A percentile compares a stretch with the other conserved stretches of the same genome.
phyloP scores from a whole-genome alignment of 2,888 invertebrate genomes.

The Cacoxenus indagator region DNA sequence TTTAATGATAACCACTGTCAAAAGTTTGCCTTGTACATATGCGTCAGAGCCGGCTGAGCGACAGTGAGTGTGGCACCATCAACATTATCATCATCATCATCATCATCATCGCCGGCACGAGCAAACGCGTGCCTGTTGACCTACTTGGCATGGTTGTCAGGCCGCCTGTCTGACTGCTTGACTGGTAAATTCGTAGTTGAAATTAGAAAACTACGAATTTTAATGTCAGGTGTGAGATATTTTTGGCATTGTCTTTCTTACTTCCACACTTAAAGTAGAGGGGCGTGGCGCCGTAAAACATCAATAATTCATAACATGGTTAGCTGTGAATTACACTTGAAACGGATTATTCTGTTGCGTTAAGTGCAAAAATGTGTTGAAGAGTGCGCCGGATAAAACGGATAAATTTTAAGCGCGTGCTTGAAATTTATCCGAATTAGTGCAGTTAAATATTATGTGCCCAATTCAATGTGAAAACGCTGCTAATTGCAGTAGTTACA shows the following conservation, averaged over 20 bases:
- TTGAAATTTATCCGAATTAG: not conserved
- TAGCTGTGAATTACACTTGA: not conserved
- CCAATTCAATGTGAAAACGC: conserved; percentile 3
- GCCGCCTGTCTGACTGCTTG: not conserved
- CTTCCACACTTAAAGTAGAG: no score
- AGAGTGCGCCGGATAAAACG: not conserved
- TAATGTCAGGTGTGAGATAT: not conserved
- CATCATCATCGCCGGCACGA: not conserved
- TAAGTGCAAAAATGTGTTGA: not conserved
- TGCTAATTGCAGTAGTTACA: conserved; percentile 17
- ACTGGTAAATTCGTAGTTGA: not conserved
- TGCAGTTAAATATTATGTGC: not conserved
- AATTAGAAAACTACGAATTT: not conserved
- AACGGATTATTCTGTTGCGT: not conserved
- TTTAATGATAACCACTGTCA: not conserved
- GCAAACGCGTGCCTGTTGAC: not conserved
- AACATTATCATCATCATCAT: not conserved
- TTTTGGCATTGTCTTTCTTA: not conserved
- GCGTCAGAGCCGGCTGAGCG: not conserved
- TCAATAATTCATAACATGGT: conserved; percentile 1
- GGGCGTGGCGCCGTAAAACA: not conserved
- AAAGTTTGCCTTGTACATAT: not conserved
- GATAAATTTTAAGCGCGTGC: not conserved
- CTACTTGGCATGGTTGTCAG: conserved; percentile 2
- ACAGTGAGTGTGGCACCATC: no score